A percentile compares a stretch with the other conserved stretches of the same genome.
phyloP scores from a whole-genome alignment of 2,113 vertebrate species.

The Elanus axillaris region DNA sequence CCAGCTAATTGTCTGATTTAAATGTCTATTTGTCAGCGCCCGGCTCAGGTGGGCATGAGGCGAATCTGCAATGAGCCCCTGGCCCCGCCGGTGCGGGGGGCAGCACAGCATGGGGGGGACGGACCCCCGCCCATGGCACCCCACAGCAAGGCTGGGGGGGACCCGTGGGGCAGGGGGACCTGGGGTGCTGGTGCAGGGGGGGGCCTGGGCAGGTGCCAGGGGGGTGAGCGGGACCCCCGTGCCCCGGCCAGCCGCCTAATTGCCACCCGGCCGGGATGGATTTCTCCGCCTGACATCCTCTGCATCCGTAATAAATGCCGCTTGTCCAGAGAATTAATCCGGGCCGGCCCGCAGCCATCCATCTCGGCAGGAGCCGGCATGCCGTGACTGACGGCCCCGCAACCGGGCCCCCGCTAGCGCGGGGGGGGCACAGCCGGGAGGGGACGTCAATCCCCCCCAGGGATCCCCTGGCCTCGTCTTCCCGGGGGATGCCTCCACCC shows the following conservation, averaged over 20 bases:
- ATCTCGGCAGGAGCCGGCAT: not conserved
- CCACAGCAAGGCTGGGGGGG: not conserved
- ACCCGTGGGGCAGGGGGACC: not conserved
- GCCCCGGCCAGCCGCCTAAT: slow-evolving; percentile 66
- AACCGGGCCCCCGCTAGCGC: not conserved
- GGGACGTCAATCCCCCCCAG: not conserved
- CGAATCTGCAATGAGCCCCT: slow-evolving; percentile 58
- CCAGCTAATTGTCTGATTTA: slow-evolving; percentile 79
- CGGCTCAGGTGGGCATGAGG: slow-evolving; percentile 53
- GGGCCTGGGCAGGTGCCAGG: not conserved
- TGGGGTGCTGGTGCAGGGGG: not conserved
- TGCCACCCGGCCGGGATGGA: slow-evolving; percentile 71
- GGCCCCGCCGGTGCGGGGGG: not conserved
- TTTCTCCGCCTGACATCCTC: slow-evolving; percentile 70
- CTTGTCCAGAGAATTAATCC: slow-evolving; percentile 69
- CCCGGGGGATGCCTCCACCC: not conserved
- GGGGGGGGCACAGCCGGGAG: not conserved
- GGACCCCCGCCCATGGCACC: not conserved
- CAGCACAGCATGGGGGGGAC: not conserved
- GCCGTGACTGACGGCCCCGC: not conserved
- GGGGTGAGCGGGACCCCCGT: not conserved
- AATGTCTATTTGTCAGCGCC: slow-evolving; percentile 78
- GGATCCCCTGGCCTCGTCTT: not conserved
- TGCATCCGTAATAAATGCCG: slow-evolving; percentile 78
- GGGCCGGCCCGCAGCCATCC: slow-evolving; percentile 26